Conservation (phyloP, 2,888 invertebrate genomes). For the Drosophila mayaguana region DNA sequence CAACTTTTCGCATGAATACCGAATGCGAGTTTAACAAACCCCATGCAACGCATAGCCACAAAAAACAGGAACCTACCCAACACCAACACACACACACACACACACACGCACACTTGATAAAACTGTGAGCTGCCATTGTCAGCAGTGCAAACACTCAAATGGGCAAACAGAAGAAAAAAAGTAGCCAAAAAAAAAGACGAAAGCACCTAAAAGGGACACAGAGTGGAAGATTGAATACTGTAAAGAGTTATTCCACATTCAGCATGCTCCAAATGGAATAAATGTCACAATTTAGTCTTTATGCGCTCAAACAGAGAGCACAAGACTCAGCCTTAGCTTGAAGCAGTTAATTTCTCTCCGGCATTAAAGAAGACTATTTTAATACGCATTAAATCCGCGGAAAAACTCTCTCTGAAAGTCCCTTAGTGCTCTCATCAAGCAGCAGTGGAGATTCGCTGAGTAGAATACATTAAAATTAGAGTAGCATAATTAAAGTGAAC, state of each 20-base stretch:
- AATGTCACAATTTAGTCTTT: conserved; percentile 46
- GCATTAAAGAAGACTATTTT: background rate
- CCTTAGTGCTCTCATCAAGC: background rate
- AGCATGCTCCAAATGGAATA: conserved; percentile 40
- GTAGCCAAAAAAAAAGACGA: conserved; percentile 25
- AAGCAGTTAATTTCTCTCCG: background rate
- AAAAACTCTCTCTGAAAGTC: background rate
- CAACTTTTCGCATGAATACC: conserved; percentile 74
- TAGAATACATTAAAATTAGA: background rate
- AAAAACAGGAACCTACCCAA: conserved; percentile 15
- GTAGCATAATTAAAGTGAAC: background rate
- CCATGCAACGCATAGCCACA: conserved; percentile 22
- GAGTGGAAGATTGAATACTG: conserved; percentile 42
- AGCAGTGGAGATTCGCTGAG: background rate
- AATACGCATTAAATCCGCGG: background rate
- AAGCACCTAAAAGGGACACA: conserved; percentile 7
- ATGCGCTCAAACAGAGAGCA: conserved; percentile 44
- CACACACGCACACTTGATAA: conserved; percentile 34
- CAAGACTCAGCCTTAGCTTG: conserved; percentile 10
- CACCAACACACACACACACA: conserved; percentile 13
- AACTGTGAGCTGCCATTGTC: conserved; percentile 53
- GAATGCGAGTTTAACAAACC: conserved; percentile 62
- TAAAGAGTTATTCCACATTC: conserved; percentile 20
- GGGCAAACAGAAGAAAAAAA: conserved; percentile 51
- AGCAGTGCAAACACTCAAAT: conserved; percentile 59